Evolutionary conservation across 2,888 invertebrate species (phyloP).

Genomic region (Ceraclea dissimilis): DNA sequence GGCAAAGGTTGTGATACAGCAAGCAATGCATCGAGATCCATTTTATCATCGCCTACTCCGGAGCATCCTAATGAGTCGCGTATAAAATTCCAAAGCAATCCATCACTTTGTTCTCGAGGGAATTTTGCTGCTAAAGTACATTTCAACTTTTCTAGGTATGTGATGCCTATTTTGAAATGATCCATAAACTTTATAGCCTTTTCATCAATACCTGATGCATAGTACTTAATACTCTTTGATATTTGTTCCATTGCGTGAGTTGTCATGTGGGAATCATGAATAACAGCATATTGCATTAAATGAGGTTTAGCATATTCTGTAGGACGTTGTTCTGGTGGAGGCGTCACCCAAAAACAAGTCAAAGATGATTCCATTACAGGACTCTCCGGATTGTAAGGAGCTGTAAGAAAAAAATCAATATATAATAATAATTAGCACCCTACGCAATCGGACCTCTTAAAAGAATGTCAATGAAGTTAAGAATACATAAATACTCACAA

Average conservation of each 20-base stretch:
- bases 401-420: conserved; percentile 43
- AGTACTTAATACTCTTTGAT: conserved; percentile 78
- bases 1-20: conserved; percentile 52
- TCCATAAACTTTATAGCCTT: conserved; percentile 46
- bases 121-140: conserved; percentile 73
- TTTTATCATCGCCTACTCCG: conserved; percentile 60
- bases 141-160: conserved; percentile 80
- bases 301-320: conserved; percentile 90
- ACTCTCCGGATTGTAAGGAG: conserved; percentile 76
- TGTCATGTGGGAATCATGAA: conserved; percentile 74
- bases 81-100: conserved; percentile 71
- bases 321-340: conserved; percentile 89
- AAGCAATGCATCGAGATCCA: conserved; percentile 51
- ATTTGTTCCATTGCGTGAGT: conserved; percentile 80
- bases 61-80: conserved; percentile 65
- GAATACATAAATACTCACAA: conserved; percentile 56
- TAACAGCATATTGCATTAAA: conserved; percentile 77
- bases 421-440: not conserved
- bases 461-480: not conserved
- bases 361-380: conserved; percentile 74
- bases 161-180: conserved; percentile 61
- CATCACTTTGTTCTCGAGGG: conserved; percentile 71
- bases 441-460: too few species aligned
- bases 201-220: conserved; percentile 51
- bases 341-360: conserved; percentile 89